Evolutionary conservation across 2,888 invertebrate genomes (phyloP), one percentile per base, ranked within the genome.

Genomic region (Ornithoptera priamus): DNA sequence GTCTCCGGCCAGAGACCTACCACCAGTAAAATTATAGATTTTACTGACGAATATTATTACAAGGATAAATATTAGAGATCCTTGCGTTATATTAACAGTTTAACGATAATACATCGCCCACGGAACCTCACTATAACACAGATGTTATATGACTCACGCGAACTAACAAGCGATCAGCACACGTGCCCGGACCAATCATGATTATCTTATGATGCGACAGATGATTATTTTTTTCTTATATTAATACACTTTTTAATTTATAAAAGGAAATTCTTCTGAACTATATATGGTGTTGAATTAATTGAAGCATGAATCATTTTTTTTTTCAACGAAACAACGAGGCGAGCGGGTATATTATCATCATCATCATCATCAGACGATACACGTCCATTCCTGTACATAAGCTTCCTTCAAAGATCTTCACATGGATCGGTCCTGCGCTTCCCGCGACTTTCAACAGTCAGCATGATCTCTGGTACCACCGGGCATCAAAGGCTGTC

Each of bases 181-280:
- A 65, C 64, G 65, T 65, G 64, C 61, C 24, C 22, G 57, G 17
- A 30, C 36, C 4, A 68, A 56, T 64, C 64, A 64, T 65, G 53
- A 68, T 60, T 39, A 68, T 56, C 60, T 60, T 8, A 39, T 39
- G 39, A 39, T 39, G 50, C 64, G 59, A 68, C 68, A 68, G 68
- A 68, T 65, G 60, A 64, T 58, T 58, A 39, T 60, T 64, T 68
- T 64, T 22, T 57, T 60, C 8, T 62, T 39, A 50, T 17, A 53
- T 56, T 68, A 62, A 46, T 62, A 62, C 42, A 68, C 12, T 8
- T 22, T 58, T 20, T 22, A 58, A 15, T 17, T 15, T 0, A 50
- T 50, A 4, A 50, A 50, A 50, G 50, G 50, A 50, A 50, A 50
- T 17, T 42, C 58, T 58, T 65, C 57, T 57, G 57, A 58, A 65